Evolutionary conservation across 2,113 vertebrate species (phyloP), one percentile per base, ranked within the genome.

Genomic region (Corythaixoides concolor): DNA sequence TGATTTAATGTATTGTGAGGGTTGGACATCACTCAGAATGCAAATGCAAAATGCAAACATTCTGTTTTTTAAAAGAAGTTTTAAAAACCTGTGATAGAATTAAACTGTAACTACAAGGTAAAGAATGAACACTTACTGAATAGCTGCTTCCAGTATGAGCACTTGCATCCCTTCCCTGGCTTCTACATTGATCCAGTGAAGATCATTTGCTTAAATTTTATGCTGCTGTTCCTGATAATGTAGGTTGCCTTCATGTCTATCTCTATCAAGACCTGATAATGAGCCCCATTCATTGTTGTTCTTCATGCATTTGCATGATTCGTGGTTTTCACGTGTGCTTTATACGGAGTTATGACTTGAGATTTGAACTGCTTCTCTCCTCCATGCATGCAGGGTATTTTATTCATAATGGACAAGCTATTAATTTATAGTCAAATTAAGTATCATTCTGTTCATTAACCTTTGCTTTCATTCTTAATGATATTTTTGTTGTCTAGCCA

Each of bases 381-480:
- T 92, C 24, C 26, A 14, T 70, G 72, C 53, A 45, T 82, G 53
- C n/a, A 82, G 52, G 12, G 15, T 93, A 89, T 74, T 85, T 69
- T 87, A 43, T 66, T 92, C 24, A 17, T 84, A 97, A 85, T 78
- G 78, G 85, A 85, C 60, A 93, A 88, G 49, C 95, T 93, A 91
- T 93, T 96, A 0, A 93, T 94, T 93, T 92, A 45, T 79, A 86
- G 85, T 77, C 27, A 92, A 83, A 93, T 96, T 86, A 90, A 77
- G 59, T 83, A 85, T 66, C 35, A 8, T 73, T 85, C 70, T 88
- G 82, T 62, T 94, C 53, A 83, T 85, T 90, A 88, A 94, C 53
- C 74, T 96, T 90, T 86, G 41, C 72, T 90, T 94, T 91, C 9
- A 3, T 92, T 92, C 72, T 79, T 90, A 85, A 73, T 63, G n/a